These are phyloP conservation scores for Charina bottae DNA, from an alignment of 2,113 vertebrate genomes.

Conservation along the genomic window DNA sequence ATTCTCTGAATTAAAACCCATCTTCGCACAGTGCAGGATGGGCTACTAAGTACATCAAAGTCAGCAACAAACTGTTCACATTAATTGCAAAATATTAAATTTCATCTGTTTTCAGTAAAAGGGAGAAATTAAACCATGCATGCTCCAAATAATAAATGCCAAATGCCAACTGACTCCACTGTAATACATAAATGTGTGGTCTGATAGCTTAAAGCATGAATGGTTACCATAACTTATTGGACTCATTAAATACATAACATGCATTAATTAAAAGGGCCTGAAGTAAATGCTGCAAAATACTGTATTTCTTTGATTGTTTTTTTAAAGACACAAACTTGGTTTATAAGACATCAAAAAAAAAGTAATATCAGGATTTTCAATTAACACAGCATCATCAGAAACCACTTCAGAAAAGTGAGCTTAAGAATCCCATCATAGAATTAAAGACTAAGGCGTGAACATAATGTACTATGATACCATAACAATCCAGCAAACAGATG, in stretches of 20 bases:
- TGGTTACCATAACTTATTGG: not conserved
- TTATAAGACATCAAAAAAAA: not conserved
- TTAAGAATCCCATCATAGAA: not conserved
- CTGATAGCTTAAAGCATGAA: not conserved
- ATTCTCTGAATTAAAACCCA: constrained; percentile 6
- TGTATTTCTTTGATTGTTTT: not conserved
- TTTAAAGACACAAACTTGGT: not conserved
- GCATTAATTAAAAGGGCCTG: not conserved
- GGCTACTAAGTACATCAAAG: not conserved
- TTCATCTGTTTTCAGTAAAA: constrained; percentile 15
- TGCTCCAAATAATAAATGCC: not conserved
- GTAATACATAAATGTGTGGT: not conserved
- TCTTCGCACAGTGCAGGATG: not conserved
- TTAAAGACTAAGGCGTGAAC: not conserved
- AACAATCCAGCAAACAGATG: not conserved
- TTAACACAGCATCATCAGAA: not conserved
- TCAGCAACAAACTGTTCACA: not conserved
- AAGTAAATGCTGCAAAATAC: not conserved
- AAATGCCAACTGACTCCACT: not conserved
- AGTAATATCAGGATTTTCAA: not conserved
- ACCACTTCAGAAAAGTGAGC: not conserved
- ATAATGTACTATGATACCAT: not conserved
- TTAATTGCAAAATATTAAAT: constrained; percentile 15
- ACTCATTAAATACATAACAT: not conserved
- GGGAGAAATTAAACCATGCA: not conserved